These are phyloP conservation scores for Cephalotes varians DNA, from an alignment of 2,888 invertebrate species.

Conservation along the genomic window DNA sequence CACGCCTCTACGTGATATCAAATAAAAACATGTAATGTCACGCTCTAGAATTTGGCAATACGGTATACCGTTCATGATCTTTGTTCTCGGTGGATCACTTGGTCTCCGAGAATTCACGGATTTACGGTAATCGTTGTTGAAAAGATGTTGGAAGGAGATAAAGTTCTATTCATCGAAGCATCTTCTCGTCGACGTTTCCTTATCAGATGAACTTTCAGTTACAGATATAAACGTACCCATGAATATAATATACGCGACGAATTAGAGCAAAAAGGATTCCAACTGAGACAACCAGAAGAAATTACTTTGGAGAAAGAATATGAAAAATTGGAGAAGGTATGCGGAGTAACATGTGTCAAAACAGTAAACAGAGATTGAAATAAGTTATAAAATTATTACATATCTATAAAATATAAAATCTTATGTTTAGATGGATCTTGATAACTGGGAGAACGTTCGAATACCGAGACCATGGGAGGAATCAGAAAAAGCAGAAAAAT, in stretches of 20 bases:
- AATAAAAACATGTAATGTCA: slow-evolving; percentile 25
- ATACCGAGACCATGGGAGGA: slow-evolving; percentile 96
- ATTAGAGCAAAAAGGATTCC: slow-evolving; percentile 88
- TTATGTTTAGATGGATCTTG: slow-evolving; percentile 88
- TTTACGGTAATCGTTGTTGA: slow-evolving; percentile 87
- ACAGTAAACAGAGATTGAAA: not conserved
- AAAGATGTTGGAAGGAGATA: not conserved
- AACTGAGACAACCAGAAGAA: slow-evolving; percentile 88
- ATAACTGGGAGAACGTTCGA: slow-evolving; percentile 94
- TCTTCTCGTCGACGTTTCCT: not conserved
- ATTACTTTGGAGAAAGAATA: slow-evolving; percentile 92
- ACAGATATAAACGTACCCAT: slow-evolving; percentile 26
- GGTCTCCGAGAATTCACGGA: slow-evolving; percentile 91
- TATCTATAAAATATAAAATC: not conserved
- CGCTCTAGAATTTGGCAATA: slow-evolving; percentile 81
- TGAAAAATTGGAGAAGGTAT: slow-evolving; percentile 89
- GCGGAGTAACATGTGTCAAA: not conserved
- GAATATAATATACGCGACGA: not conserved
- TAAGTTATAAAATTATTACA: not conserved
- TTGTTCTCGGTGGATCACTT: slow-evolving; percentile 92
- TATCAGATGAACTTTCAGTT: slow-evolving; percentile 50
- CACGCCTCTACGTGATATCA: not conserved
- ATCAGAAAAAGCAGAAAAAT: slow-evolving; percentile 63
- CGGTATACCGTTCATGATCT: slow-evolving; percentile 91
- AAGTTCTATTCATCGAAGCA: not conserved